These are phyloP conservation scores for Polypterus bichir DNA, from an alignment of 2,113 vertebrate species.

Conservation along the genomic window DNA sequence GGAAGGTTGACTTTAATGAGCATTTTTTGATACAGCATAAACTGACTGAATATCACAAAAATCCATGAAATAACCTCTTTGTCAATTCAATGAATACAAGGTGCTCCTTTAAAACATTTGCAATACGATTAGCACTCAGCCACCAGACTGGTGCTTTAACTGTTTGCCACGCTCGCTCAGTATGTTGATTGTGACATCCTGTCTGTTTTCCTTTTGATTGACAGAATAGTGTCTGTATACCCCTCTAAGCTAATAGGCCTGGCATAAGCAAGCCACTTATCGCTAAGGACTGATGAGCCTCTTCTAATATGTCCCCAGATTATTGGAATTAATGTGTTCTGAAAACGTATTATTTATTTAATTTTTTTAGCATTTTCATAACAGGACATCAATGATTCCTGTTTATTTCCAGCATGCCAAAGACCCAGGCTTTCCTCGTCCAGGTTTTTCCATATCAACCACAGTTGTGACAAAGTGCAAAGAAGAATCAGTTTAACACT, in stretches of 20 bases:
- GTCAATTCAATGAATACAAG: neutral
- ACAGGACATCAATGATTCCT: neutral
- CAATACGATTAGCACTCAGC: neutral
- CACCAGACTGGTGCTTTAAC: neutral
- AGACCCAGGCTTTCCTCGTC: neutral
- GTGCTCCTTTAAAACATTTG: neutral
- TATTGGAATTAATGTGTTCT: neutral
- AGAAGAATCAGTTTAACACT: neutral
- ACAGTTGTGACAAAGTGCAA: neutral
- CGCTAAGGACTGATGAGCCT: neutral
- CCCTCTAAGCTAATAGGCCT: neutral
- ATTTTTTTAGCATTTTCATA: neutral
- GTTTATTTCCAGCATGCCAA: conserved; percentile 1
- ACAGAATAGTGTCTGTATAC: neutral
- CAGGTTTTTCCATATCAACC: neutral
- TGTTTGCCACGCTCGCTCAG: neutral
- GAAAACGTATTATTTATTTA: neutral
- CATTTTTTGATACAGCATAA: no score
- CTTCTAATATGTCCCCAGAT: neutral
- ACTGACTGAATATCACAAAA: neutral
- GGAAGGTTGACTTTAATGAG: no score
- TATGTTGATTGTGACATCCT: neutral
- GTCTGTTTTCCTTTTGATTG: conserved; percentile 1
- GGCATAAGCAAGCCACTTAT: neutral
- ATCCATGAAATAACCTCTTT: neutral